Evolutionary conservation across 2,888 invertebrate genomes (phyloP), one percentile per base, ranked within the genome.

Genomic region (Plebejus anna): DNA sequence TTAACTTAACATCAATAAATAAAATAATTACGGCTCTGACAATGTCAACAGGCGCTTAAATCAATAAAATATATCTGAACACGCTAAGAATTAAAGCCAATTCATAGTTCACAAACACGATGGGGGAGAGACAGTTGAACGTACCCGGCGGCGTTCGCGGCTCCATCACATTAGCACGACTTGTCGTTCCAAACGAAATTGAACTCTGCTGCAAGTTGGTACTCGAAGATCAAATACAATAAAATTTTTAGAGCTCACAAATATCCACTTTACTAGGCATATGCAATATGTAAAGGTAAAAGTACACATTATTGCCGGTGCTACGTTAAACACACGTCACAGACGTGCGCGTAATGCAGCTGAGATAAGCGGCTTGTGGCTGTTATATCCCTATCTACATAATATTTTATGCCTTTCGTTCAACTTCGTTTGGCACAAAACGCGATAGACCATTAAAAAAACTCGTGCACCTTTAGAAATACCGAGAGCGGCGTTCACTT

Each of bases 381-480:
- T 32, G 13, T 66, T 11, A 32, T 13, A 66, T 32, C 9, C 2
- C 28, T 13, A 66, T 66, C 32, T 66, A 66, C 11, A 66, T 36
- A 36, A 66, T 66, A 28, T 28, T 36, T 66, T 66, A 66, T 66
- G 66, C 3, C 61, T 61, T 11, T 0, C 28, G 13, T 36, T 66
- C 66, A 66, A 66, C 16, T 66, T 66, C 66, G 66, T 66, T 66
- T 66, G 66, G 66, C 66, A 66, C 32, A 66, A 55, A 66, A 36
- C 66, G 66, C 32, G 32, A 66, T 66, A 66, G 70, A 57, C 9
- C 36, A 38, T 83, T 82, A 89, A 84, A 89, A 91, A 82, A 87
- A 87, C 84, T 92, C 90, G 82, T 90, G 90, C 90, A 92, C 90
- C 85, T 90, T 92, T 86, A 90, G 92, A 90, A 91, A 91, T 90